A percentile compares a stretch with the other conserved stretches of the same genome.
These are phyloP conservation scores for Patella caerulea DNA, from an alignment of 2,888 invertebrate genomes.

Conservation along the genomic window DNA sequence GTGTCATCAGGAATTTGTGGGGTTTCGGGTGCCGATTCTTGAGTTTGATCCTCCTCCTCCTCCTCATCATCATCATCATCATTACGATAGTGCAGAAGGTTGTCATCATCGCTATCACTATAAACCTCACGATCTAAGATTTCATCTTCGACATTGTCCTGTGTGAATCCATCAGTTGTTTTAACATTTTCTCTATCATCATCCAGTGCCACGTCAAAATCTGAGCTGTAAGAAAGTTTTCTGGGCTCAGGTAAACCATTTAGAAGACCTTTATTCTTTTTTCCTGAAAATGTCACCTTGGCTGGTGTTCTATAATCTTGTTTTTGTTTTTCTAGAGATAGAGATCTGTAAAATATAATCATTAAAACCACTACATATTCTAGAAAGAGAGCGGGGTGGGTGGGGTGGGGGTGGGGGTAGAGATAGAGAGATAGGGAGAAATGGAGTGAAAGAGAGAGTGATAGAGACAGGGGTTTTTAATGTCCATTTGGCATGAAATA, in stretches of 20 bases:
- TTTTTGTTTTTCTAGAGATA: not conserved
- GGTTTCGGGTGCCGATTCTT: not conserved
- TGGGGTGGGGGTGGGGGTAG: no score
- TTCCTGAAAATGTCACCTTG: not conserved
- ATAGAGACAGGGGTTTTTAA: no score
- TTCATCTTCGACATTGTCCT: not conserved
- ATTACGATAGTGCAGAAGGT: not conserved
- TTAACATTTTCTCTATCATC: not conserved
- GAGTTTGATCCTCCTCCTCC: not conserved
- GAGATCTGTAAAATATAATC: not conserved
- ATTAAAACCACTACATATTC: no score
- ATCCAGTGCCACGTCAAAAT: not conserved
- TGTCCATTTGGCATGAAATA: no score
- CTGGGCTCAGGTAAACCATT: not conserved
- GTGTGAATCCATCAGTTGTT: not conserved
- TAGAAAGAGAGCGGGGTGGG: no score
- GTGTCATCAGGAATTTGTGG: not conserved
- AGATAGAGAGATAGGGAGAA: no score
- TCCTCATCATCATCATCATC: not conserved
- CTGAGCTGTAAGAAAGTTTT: not conserved
- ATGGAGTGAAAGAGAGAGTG: no score
- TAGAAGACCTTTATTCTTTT: not conserved
- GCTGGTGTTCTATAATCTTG: not conserved
- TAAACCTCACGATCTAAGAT: not conserved
- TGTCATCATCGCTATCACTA: slow-evolving; percentile 4